Evolutionary conservation across 2,113 vertebrate species (phyloP).

Genomic region (Anseranas semipalmata): DNA sequence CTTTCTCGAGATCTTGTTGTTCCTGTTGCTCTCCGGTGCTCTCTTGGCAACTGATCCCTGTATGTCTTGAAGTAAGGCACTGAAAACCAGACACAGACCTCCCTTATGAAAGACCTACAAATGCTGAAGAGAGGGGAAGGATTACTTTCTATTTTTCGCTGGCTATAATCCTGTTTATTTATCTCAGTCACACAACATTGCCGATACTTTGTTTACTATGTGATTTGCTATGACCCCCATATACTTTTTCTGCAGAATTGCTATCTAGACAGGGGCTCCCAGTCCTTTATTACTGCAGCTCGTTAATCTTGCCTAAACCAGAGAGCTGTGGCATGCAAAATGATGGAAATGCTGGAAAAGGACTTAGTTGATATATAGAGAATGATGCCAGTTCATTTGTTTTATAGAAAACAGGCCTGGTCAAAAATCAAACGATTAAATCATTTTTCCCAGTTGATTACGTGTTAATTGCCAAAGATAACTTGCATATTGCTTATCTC

Average conservation of each 20-base stretch:
- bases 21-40: background rate
- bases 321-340: background rate
- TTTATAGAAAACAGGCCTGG: background rate
- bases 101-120: background rate
- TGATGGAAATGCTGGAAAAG: background rate
- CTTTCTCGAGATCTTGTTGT: background rate
- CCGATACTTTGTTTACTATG: background rate
- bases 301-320: background rate
- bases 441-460: background rate
- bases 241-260: background rate
- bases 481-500: background rate
- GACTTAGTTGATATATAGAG: background rate
- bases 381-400: background rate
- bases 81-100: background rate
- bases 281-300: slow-evolving; percentile 5
- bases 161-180: background rate
- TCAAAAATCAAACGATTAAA: background rate
- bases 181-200: slow-evolving; percentile 1
- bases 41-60: background rate
- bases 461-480: background rate
- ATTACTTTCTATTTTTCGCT: background rate
- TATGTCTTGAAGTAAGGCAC: background rate
- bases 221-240: background rate
- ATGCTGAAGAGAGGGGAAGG: background rate
- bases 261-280: slow-evolving; percentile 2